phyloP scores from a whole-genome alignment of 1,140 invertebrate genomes.

The Gonioctena quinquepunctata region DNA sequence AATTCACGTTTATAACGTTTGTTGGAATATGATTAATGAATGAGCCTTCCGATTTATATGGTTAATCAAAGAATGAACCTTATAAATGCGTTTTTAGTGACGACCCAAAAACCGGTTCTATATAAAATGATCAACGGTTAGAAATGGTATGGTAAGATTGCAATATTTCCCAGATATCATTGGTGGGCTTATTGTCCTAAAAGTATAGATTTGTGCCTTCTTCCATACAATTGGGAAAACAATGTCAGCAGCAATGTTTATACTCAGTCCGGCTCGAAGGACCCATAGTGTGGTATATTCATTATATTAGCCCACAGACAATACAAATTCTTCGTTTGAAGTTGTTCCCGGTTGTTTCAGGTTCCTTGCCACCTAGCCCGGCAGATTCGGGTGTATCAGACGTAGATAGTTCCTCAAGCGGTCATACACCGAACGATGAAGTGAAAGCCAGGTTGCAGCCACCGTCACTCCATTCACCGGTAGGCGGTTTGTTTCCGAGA shows the following conservation, averaged over 20 bases:
- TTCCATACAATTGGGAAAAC: too few relatives aligned
- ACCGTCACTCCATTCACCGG: slow-evolving; percentile 49
- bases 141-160: too few relatives aligned
- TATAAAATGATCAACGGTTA: not conserved
- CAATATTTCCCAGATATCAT: too few relatives aligned
- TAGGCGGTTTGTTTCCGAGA: slow-evolving; percentile 42
- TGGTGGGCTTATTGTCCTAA: too few relatives aligned
- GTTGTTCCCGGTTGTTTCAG: slow-evolving; percentile 56
- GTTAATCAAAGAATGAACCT: not conserved
- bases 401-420: slow-evolving; percentile 92
- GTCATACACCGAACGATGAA: slow-evolving; percentile 83
- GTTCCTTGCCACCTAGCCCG: slow-evolving; percentile 93
- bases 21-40: not conserved
- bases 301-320: too few relatives aligned
- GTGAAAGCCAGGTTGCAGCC: slow-evolving; percentile 73
- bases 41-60: not conserved
- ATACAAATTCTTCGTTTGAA: not conserved
- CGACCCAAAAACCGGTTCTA: not conserved
- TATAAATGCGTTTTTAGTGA: not conserved
- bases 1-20: too few relatives aligned
- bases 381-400: slow-evolving; percentile 96
- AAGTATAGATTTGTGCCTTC: not conserved
- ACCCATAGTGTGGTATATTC: too few relatives aligned
- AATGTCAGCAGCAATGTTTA: too few relatives aligned
- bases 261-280: too few relatives aligned